phyloP scores from a whole-genome alignment of 2,797 vertebrate genomes.

The Galago senegalensis region DNA sequence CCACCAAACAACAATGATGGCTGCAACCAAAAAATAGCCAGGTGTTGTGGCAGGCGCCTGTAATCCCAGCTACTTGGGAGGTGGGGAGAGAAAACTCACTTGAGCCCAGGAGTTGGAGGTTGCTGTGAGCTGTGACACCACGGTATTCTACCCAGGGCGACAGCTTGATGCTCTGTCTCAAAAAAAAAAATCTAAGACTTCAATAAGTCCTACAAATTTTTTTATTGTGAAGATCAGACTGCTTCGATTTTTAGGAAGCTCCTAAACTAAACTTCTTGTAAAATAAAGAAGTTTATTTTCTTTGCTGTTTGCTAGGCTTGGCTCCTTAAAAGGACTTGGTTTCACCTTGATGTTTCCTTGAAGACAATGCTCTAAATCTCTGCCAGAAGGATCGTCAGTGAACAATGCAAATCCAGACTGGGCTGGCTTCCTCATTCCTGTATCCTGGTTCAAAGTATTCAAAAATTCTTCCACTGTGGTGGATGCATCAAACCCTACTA shows the following conservation, averaged over 20 bases:
- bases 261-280: conserved; percentile 42
- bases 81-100: no score
- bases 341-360: conserved; percentile 96
- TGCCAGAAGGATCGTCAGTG: conserved; percentile 97
- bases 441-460: conserved; percentile 96
- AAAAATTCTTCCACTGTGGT: conserved; percentile 99
- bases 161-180: no score
- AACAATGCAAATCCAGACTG: conserved; percentile 97
- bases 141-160: no score
- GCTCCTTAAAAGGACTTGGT: conserved; percentile 59
- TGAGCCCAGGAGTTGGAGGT: no score
- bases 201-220: background rate
- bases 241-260: conserved; percentile 50
- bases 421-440: conserved; percentile 94
- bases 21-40: no score
- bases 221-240: background rate
- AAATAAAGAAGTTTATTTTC: conserved; percentile 9
- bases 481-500: conserved; percentile 98
- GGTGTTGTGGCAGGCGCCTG: no score
- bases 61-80: no score
- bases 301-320: background rate
- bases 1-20: no score
- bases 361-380: conserved; percentile 95
- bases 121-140: no score
- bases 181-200: background rate